Evolutionary conservation across 1,140 invertebrate species (phyloP).

Genomic region (Drosophila mojavensis): DNA sequence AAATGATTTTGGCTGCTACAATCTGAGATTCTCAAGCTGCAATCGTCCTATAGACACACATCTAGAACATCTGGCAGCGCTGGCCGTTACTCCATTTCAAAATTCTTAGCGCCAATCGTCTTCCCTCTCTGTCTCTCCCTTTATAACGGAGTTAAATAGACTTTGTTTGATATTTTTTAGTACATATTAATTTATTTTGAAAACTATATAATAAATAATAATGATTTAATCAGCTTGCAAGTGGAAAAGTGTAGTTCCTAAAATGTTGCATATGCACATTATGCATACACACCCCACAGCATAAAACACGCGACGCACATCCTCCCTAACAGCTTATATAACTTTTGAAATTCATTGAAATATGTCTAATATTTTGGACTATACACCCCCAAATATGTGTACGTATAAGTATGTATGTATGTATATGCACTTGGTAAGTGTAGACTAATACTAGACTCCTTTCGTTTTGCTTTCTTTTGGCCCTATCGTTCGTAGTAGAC

Average conservation of each 20-base stretch:
- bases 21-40: too few species aligned
- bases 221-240: slow-evolving; percentile 46
- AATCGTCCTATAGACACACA: too few species aligned
- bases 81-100: too few species aligned
- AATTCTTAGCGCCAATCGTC: too few species aligned
- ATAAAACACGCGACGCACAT: slow-evolving; percentile 17
- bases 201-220: slow-evolving; percentile 78
- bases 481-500: slow-evolving; percentile 95
- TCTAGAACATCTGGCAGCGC: too few species aligned
- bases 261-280: slow-evolving; percentile 23
- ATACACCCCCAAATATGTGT: slow-evolving; percentile 10
- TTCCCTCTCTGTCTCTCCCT: too few species aligned
- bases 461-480: slow-evolving; percentile 16
- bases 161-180: background rate
- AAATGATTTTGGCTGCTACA: too few species aligned
- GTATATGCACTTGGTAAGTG: slow-evolving; percentile 11
- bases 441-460: slow-evolving; percentile 2
- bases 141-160: background rate
- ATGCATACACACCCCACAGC: slow-evolving; percentile 18
- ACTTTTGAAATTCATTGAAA: background rate
- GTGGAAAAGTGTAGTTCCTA: slow-evolving; percentile 35
- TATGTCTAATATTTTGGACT: slow-evolving; percentile 9
- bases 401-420: background rate
- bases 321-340: background rate
- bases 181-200: slow-evolving; percentile 38